A percentile compares a stretch with the other conserved stretches of the same genome.
These are phyloP conservation scores for Drosophila miranda DNA, from an alignment of 1,140 invertebrate species.

Conservation along the genomic window DNA sequence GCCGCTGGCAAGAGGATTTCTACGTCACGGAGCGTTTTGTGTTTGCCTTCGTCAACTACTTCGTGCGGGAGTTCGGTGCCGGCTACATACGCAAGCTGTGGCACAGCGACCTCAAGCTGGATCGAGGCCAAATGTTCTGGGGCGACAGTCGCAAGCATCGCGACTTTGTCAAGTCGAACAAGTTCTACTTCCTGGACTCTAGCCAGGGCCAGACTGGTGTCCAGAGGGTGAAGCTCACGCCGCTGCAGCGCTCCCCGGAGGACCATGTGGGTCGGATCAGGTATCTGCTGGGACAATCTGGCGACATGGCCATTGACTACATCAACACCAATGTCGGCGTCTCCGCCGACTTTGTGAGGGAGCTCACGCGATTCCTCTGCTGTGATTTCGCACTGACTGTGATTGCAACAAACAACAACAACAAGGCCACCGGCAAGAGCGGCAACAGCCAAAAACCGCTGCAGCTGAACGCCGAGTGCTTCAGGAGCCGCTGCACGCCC, in stretches of 20 bases:
- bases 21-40: slow-evolving; percentile 63
- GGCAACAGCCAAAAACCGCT: slow-evolving; percentile 21
- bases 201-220: slow-evolving; percentile 9
- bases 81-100: slow-evolving; percentile 68
- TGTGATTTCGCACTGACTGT: slow-evolving; percentile 76
- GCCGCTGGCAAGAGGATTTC: slow-evolving; percentile 53
- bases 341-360: slow-evolving; percentile 62
- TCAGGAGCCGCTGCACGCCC: slow-evolving; percentile 58
- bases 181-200: slow-evolving; percentile 64
- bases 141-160: slow-evolving; percentile 52
- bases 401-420: slow-evolving; percentile 43
- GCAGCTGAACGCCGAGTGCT: slow-evolving; percentile 62
- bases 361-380: slow-evolving; percentile 74
- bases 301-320: slow-evolving; percentile 74
- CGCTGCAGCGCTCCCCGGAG: slow-evolving; percentile 37
- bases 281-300: slow-evolving; percentile 50
- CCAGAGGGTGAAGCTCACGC: slow-evolving; percentile 18
- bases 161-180: slow-evolving; percentile 59
- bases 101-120: slow-evolving; percentile 70
- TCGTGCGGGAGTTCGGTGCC: slow-evolving; percentile 71
- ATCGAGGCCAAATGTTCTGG: slow-evolving; percentile 67
- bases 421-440: slow-evolving; percentile 23
- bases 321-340: slow-evolving; percentile 78
- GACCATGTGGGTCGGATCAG: slow-evolving; percentile 71
- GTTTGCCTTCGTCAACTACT: slow-evolving; percentile 66